Evolutionary conservation across 2,888 invertebrate genomes (phyloP).

Genomic region (Trissolcus brochymenae): DNA sequence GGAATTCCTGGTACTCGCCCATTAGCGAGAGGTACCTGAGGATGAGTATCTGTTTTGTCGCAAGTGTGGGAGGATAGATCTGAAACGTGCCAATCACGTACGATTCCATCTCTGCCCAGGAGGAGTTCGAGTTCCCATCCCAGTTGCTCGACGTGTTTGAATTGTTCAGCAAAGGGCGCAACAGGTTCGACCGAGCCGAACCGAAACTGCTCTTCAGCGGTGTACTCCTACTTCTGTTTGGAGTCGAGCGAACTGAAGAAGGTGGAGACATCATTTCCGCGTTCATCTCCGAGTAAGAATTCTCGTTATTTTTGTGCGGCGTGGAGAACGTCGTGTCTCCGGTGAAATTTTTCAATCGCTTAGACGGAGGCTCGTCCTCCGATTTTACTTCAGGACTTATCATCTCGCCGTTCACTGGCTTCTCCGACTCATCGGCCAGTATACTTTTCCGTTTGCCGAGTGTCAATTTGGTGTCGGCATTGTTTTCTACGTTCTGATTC

Average conservation of each 20-base stretch:
- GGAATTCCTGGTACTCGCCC: slow-evolving; percentile 98
- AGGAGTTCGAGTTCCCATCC: slow-evolving; percentile 82
- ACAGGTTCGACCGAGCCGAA: slow-evolving; percentile 52
- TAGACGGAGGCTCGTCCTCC: slow-evolving; percentile 67
- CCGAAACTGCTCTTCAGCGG: slow-evolving; percentile 54
- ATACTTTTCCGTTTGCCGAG: slow-evolving; percentile 70
- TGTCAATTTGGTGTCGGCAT: slow-evolving; percentile 67
- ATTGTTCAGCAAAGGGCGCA: slow-evolving; percentile 33
- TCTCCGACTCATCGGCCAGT: neutral
- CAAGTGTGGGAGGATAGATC: slow-evolving; percentile 91
- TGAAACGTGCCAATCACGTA: slow-evolving; percentile 93
- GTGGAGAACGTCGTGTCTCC: slow-evolving; percentile 60
- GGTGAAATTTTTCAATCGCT: slow-evolving; percentile 66
- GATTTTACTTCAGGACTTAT: slow-evolving; percentile 52
- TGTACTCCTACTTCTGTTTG: slow-evolving; percentile 25
- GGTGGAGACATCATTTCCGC: slow-evolving; percentile 76
- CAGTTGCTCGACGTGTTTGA: slow-evolving; percentile 37
- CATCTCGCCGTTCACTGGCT: slow-evolving; percentile 19
- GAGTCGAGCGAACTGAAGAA: slow-evolving; percentile 59
- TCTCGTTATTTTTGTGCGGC: slow-evolving; percentile 64
- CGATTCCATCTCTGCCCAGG: slow-evolving; percentile 93
- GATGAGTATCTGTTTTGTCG: slow-evolving; percentile 94
- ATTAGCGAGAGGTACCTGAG: slow-evolving; percentile 96
- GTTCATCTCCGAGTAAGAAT: slow-evolving; percentile 53
- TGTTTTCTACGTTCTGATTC: slow-evolving; percentile 53